Conservation (phyloP, 2,888 invertebrate species). For the Rhagonycha fulva region DNA sequence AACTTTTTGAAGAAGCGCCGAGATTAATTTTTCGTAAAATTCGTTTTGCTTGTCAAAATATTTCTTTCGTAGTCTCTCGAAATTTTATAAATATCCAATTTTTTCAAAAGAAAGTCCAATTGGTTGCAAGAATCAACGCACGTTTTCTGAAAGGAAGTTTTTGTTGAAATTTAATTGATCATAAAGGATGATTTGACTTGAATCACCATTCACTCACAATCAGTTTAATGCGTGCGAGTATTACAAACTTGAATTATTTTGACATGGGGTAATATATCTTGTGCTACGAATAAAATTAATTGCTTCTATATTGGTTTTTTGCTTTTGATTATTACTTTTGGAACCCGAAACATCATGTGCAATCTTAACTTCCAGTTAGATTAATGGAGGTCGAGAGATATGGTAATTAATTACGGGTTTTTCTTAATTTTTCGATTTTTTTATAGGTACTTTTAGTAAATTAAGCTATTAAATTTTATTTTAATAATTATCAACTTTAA, state of each 20-base stretch:
- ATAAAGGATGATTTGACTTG: background rate
- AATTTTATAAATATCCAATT: background rate
- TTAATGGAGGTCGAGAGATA: background rate
- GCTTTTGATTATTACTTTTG: background rate
- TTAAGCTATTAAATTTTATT: background rate
- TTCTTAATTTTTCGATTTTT: background rate
- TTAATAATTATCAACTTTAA: background rate
- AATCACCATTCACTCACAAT: background rate
- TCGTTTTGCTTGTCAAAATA: background rate
- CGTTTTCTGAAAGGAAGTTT: background rate
- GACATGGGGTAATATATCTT: background rate
- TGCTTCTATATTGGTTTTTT: background rate
- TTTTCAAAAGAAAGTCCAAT: background rate
- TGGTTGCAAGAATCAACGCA: background rate
- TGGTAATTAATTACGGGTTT: background rate
- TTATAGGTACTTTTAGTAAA: background rate
- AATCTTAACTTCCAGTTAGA: background rate
- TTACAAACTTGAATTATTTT: background rate
- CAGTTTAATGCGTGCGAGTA: background rate
- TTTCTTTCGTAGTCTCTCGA: background rate
- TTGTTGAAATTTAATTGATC: background rate
- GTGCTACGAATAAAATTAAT: background rate
- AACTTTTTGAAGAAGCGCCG: background rate
- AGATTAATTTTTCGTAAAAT: background rate
- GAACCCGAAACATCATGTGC: background rate